Percentiles rank a stretch among this genome's conserved stretches.
Evolutionary conservation across 2,888 invertebrate genomes (phyloP).

Genomic region (Piscicola geometra): DNA sequence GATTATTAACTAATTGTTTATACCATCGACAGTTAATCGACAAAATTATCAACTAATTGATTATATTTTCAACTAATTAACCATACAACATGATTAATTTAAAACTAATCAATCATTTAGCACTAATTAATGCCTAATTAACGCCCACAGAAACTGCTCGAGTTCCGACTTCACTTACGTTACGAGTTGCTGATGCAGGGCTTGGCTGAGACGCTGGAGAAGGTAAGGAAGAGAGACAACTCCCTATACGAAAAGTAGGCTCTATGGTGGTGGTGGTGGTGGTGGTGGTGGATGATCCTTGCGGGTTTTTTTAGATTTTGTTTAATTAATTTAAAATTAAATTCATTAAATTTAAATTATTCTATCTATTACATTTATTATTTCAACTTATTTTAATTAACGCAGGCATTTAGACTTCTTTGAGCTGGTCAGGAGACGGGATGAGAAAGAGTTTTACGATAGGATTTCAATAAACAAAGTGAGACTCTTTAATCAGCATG

Average conservation of each 20-base stretch:
- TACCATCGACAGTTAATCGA: too few relatives aligned
- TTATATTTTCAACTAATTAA: too few relatives aligned
- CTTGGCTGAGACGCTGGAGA: conserved; percentile 89
- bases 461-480: conserved; percentile 70
- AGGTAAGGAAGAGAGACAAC: conserved; percentile 84
- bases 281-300: too few relatives aligned
- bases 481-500: too few relatives aligned
- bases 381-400: not conserved
- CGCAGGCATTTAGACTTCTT: conserved; percentile 90
- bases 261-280: too few relatives aligned
- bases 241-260: conserved; percentile 77
- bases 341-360: not conserved
- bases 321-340: not conserved
- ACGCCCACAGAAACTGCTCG: conserved; percentile 64
- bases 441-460: conserved; percentile 85
- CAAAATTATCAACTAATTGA: too few relatives aligned
- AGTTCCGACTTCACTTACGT: conserved; percentile 87
- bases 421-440: conserved; percentile 94
- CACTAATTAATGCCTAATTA: too few relatives aligned
- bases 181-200: conserved; percentile 95
- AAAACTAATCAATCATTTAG: too few relatives aligned
- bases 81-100: too few relatives aligned
- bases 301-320: not conserved
- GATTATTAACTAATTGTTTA: too few relatives aligned
- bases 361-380: not conserved